These are phyloP conservation scores for Gastrophysa polygoni DNA, from an alignment of 2,888 invertebrate species.

Conservation along the genomic window DNA sequence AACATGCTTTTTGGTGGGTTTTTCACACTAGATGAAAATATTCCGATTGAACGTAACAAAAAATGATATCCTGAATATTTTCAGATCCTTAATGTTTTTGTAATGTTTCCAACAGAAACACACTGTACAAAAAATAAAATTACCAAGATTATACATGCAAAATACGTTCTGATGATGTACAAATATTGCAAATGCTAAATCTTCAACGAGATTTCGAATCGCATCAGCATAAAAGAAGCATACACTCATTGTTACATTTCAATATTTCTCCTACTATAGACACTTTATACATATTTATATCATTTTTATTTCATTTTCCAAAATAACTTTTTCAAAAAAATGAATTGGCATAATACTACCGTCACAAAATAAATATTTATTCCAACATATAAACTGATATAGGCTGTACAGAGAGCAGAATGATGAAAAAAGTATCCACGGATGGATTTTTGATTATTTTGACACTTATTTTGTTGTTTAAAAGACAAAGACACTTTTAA, in stretches of 20 bases:
- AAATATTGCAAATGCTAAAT: constrained; percentile 14
- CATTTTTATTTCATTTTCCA: constrained; percentile 25
- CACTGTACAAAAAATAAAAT: constrained; percentile 34
- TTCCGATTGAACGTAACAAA: no score
- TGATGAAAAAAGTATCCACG: neutral
- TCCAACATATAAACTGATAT: constrained; percentile 14
- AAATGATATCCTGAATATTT: no score
- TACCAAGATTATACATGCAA: constrained; percentile 39
- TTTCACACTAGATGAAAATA: neutral
- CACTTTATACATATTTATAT: constrained; percentile 40
- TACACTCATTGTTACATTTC: constrained; percentile 36
- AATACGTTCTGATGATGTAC: constrained; percentile 32
- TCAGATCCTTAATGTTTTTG: neutral
- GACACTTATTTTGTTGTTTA: no score
- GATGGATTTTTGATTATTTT: no score
- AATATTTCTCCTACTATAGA: constrained; percentile 32
- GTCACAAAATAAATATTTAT: constrained; percentile 33
- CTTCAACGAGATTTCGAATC: neutral
- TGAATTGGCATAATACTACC: constrained; percentile 24
- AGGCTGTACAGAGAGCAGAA: neutral
- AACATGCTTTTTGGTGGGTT: neutral
- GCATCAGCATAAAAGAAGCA: constrained; percentile 33
- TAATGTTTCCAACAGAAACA: constrained; percentile 27
- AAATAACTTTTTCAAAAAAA: constrained; percentile 20
- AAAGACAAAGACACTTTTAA: neutral